Evolutionary conservation across 2,797 vertebrate genomes (phyloP).

Genomic region (Aphelocoma californica): DNA sequence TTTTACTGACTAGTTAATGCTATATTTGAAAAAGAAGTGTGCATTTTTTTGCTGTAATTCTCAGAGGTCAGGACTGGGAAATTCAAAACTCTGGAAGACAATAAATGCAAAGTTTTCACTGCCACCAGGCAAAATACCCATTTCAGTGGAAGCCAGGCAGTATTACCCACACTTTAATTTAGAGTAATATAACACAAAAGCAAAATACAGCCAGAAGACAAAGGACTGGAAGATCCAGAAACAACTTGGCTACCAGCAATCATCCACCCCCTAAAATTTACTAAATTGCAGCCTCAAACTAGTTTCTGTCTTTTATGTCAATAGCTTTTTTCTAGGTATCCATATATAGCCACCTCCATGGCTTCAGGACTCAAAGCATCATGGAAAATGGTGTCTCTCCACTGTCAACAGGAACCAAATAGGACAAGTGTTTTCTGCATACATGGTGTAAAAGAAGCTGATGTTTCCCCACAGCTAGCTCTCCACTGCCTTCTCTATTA

Average conservation of each 20-base stretch:
- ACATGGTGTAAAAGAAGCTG: neutral
- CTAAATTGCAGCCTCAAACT: neutral
- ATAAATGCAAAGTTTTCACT: neutral
- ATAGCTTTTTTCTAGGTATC: neutral
- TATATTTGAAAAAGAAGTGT: neutral
- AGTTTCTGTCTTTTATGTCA: neutral
- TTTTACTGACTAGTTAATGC: neutral
- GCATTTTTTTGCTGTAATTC: neutral
- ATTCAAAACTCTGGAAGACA: neutral
- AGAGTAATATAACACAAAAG: neutral
- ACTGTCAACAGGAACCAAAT: neutral
- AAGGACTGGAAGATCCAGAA: neutral
- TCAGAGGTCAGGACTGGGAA: neutral
- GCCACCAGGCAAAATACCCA: neutral
- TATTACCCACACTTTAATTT: neutral
- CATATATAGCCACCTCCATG: neutral
- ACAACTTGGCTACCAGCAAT: neutral
- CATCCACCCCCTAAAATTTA: neutral
- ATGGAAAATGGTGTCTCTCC: neutral
- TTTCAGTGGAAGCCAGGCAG: neutral
- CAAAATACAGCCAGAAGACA: neutral
- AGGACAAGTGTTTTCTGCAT: neutral
- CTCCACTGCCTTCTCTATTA: neutral
- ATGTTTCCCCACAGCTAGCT: neutral
- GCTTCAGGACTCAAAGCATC: neutral